Evolutionary conservation across 2,888 invertebrate genomes (phyloP).

Genomic region (Drosophila phalerata): DNA sequence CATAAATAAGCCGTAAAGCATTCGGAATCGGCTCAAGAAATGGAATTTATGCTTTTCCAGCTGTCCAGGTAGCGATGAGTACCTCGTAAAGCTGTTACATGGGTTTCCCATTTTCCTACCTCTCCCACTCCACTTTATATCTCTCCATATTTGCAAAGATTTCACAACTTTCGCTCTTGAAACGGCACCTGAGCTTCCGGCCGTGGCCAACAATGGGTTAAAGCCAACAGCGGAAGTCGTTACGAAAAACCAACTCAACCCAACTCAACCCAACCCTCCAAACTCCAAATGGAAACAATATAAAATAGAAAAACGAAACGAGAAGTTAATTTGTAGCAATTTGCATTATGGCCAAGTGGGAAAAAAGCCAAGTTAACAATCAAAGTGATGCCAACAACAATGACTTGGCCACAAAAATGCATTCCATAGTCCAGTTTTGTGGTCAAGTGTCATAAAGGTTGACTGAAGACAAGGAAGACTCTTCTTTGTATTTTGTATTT

Average conservation of each 20-base stretch:
- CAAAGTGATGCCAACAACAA: conserved; percentile 11
- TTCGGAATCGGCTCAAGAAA: conserved; percentile 2
- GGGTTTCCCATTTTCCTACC: conserved; percentile 64
- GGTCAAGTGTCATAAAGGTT: conserved; percentile 74
- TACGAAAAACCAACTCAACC: conserved; percentile 51
- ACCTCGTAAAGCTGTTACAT: conserved; percentile 47
- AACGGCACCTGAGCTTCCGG: conserved; percentile 65
- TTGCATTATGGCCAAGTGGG: conserved; percentile 63
- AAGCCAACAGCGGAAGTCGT: conserved; percentile 66
- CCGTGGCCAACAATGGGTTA: conserved; percentile 67
- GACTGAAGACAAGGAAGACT: conserved; percentile 12
- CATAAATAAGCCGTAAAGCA: conserved; percentile 69
- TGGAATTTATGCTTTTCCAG: conserved; percentile 26
- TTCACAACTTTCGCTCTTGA: conserved; percentile 77
- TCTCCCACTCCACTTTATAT: not conserved
- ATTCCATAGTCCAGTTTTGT: conserved; percentile 51
- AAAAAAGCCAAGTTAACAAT: conserved; percentile 29
- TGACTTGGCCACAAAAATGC: conserved; percentile 13
- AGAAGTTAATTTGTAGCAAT: conserved; percentile 75
- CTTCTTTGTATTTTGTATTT: no score
- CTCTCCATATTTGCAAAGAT: conserved; percentile 34
- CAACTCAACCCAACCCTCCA: conserved; percentile 7
- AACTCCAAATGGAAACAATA: conserved; percentile 34
- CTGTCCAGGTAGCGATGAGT: conserved; percentile 18
- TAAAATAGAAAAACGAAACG: conserved; percentile 43